phyloP scores from a whole-genome alignment of 2,797 vertebrate genomes.

The Eutrigla gurnardus region DNA sequence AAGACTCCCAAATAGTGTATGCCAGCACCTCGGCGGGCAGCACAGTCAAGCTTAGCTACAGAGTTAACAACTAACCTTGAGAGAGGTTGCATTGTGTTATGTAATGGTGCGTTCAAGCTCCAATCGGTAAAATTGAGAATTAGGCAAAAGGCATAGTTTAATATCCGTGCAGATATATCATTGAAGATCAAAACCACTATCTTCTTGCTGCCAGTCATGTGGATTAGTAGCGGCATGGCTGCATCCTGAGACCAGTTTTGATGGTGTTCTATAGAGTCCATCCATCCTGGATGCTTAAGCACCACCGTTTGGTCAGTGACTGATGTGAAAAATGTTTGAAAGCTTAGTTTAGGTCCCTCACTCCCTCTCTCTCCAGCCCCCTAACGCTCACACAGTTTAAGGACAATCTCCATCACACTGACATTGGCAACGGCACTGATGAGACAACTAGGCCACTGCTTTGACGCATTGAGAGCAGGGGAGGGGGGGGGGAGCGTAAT shows the following conservation, averaged over 20 bases:
- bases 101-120: too few species aligned
- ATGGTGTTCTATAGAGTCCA: constrained; percentile 9
- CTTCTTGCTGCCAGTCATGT: constrained; percentile 26
- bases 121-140: too few species aligned
- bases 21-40: background rate
- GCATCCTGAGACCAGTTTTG: constrained; percentile 28
- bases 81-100: too few species aligned
- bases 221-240: constrained; percentile 23
- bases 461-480: constrained; percentile 80
- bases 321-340: constrained; percentile 26
- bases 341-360: constrained; percentile 25
- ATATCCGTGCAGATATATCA: too few species aligned
- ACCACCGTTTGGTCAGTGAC: constrained; percentile 17
- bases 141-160: too few species aligned
- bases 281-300: constrained; percentile 21
- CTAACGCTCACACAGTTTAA: constrained; percentile 11
- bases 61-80: too few species aligned
- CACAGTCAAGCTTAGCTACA: too few species aligned
- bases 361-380: background rate
- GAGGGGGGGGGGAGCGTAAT: background rate
- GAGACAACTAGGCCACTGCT: constrained; percentile 68
- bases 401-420: constrained; percentile 49
- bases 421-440: constrained; percentile 55
- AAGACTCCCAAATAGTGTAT: background rate
- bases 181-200: too few species aligned